Conservation (phyloP, 2,888 invertebrate genomes). For the Athalia circularis region DNA sequence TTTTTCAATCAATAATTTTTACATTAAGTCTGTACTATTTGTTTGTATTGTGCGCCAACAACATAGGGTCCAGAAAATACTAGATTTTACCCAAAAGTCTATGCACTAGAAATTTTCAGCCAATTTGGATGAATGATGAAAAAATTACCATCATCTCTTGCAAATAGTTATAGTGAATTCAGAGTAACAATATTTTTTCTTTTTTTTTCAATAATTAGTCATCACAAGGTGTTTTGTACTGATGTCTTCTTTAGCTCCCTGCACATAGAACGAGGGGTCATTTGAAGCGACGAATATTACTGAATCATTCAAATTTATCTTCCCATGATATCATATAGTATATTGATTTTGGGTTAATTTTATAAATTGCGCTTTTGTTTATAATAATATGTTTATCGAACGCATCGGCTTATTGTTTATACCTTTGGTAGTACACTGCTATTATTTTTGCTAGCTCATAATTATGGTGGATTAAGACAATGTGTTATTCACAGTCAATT, state of each 20-base stretch:
- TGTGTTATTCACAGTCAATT: slow-evolving; percentile 1
- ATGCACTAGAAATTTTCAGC: too few relatives aligned
- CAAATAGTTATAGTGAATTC: too few relatives aligned
- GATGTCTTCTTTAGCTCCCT: not conserved
- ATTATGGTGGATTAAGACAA: slow-evolving; percentile 16
- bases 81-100: too few relatives aligned
- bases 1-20: too few relatives aligned
- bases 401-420: slow-evolving; percentile 35
- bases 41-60: too few relatives aligned
- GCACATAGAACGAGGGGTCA: not conserved
- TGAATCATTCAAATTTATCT: slow-evolving; percentile 23
- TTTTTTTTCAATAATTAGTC: too few relatives aligned
- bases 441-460: not conserved
- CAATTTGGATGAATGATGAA: too few relatives aligned
- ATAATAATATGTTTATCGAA: slow-evolving; percentile 14
- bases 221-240: not conserved
- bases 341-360: slow-evolving; percentile 15
- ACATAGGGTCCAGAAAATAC: too few relatives aligned
- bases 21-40: too few relatives aligned
- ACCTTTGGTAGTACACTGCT: slow-evolving; percentile 22
- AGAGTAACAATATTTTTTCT: too few relatives aligned
- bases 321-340: not conserved
- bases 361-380: slow-evolving; percentile 11
- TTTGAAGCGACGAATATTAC: not conserved
- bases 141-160: too few relatives aligned